Conservation (phyloP, 2,113 vertebrate genomes). For the Ailurus styani region DNA sequence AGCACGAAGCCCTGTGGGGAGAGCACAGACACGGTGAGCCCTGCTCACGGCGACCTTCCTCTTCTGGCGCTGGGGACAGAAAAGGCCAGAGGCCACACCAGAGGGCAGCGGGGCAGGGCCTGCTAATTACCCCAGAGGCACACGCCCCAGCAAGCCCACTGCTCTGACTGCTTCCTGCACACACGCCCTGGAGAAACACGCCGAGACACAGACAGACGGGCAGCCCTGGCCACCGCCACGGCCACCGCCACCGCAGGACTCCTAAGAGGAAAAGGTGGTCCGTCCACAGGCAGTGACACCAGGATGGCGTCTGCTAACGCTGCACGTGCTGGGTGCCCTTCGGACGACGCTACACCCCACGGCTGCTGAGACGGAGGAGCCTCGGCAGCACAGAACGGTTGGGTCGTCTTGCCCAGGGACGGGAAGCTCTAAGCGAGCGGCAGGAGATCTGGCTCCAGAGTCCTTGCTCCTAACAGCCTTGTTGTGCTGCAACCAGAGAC, state of each 20-base stretch:
- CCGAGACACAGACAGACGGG: rapidly evolving
- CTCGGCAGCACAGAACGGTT: not conserved
- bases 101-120: not conserved
- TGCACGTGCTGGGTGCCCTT: rapidly evolving
- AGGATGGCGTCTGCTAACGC: rapidly evolving
- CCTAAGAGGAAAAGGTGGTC: not conserved
- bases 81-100: not conserved
- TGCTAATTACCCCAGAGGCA: not conserved
- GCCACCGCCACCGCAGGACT: rapidly evolving
- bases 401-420: not conserved
- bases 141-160: not conserved
- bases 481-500: not conserved
- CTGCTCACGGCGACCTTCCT: not conserved
- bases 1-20: constrained; percentile 91
- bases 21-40: not conserved
- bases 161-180: not conserved
- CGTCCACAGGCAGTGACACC: not conserved
- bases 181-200: rapidly evolving
- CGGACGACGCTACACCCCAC: rapidly evolving
- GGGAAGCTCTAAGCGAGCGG: not conserved
- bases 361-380: not conserved
- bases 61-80: not conserved
- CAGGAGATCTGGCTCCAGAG: not conserved
- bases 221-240: rapidly evolving
- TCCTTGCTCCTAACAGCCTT: not conserved